A percentile compares a stretch with the other conserved stretches of the same genome.
These are phyloP conservation scores for Labrus mixtus DNA, from an alignment of 2,113 vertebrate species.

Conservation along the genomic window DNA sequence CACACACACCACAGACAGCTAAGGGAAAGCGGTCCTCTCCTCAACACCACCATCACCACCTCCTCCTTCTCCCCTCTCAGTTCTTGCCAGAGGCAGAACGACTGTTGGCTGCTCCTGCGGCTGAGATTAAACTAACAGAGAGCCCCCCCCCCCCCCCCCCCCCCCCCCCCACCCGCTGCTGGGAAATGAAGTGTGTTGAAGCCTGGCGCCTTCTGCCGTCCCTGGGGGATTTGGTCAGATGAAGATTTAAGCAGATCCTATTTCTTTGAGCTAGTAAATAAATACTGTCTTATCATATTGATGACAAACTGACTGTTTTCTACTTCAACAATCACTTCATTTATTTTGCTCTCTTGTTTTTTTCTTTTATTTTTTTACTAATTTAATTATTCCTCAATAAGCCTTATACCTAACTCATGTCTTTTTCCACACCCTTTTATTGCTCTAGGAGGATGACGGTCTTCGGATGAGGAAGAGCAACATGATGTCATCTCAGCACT, in stretches of 20 bases:
- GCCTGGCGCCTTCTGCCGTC: conserved; percentile 70
- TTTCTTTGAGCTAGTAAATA: conserved; percentile 67
- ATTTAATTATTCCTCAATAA: not conserved
- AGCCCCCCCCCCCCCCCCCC: conserved; percentile 57
- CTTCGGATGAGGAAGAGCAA: conserved; percentile 93
- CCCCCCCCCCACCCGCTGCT: conserved; percentile 66
- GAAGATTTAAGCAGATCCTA: conserved; percentile 69
- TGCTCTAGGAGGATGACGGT: conserved; percentile 91
- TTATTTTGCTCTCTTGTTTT: not conserved
- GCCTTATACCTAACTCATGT: not conserved
- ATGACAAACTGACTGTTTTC: conserved; percentile 39
- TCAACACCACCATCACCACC: conserved; percentile 31
- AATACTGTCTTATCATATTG: conserved; percentile 46
- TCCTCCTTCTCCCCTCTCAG: conserved; percentile 47
- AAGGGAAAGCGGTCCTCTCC: conserved; percentile 25
- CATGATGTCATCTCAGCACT: conserved; percentile 87
- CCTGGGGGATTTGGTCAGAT: conserved; percentile 53
- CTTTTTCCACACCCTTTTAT: not conserved
- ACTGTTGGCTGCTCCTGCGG: conserved; percentile 74
- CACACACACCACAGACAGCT: conserved; percentile 29
- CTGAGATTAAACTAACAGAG: conserved; percentile 78
- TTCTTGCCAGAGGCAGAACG: conserved; percentile 70
- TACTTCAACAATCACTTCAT: not conserved
- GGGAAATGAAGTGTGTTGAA: conserved; percentile 79
- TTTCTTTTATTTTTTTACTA: not conserved